Evolutionary conservation across 2,888 invertebrate species (phyloP), one percentile per base, ranked within the genome.

Genomic region (Rhogogaster chlorosoma): DNA sequence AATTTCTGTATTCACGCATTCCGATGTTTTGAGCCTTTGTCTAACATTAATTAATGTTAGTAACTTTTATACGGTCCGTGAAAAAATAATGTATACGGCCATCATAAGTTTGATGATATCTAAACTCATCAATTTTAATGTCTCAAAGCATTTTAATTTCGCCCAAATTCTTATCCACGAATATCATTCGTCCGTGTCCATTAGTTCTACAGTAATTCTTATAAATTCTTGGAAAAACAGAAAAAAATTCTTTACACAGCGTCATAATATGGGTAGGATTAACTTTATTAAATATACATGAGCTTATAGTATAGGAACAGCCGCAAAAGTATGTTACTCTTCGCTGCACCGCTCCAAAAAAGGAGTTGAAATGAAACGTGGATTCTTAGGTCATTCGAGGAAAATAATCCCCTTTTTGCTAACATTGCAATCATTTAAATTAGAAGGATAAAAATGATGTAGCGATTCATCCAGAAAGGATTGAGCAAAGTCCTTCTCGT

Each of bases 351-450:
- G 80, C 61, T 80, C 80, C 80, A 80, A 80, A 80, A 80, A 80
- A 80, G 80, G 80, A 80, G 80, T 61, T 80, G 80, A 61, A 61
- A 61, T 80, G 49, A 57, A 80, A 80, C 22, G 36, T 61, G 61
- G 32, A 57, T 38, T 32, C 57, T 57, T 57, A 36, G 26, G 12
- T 57, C 32, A 80, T 77, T 77, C 29, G 15, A 80, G 10, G 61
- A n/a, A 61, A 57, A 61, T 38, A n/a, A n/a, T 80, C 22, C 38
- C 22, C n/a, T 22, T 15, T 12, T n/a, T 61, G 32, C 22, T 38
- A 57, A 61, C 57, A 36, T 22, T 18, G 32, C 29, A 29, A 29
- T 32, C 10, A 49, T 77, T 77, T 6, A 45, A 77, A 77, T 77
- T 77, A 70, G 32, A 70, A 36, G n/a, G 9, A 36, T 32, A 18